These are phyloP conservation scores for Heliconius hortense DNA, from an alignment of 2,888 invertebrate genomes.

Conservation along the genomic window DNA sequence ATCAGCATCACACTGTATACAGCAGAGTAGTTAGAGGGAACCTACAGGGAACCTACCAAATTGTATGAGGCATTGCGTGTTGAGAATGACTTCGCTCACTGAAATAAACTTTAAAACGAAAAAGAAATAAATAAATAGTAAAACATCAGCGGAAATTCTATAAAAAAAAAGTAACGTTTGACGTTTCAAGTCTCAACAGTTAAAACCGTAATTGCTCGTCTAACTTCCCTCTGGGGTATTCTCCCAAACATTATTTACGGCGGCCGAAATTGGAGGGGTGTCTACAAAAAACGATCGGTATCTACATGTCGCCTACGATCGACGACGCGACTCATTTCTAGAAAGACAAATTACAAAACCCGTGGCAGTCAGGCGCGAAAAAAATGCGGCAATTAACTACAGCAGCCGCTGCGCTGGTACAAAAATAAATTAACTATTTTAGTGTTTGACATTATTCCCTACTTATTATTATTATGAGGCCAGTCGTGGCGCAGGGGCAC, in stretches of 20 bases:
- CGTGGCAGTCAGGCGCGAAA: slow-evolving; percentile 70
- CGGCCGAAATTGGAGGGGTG: slow-evolving; percentile 71
- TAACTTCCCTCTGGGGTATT: slow-evolving; percentile 78
- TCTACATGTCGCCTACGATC: slow-evolving; percentile 77
- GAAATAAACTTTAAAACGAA: slow-evolving; percentile 39
- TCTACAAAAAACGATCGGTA: slow-evolving; percentile 61
- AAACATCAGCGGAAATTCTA: slow-evolving; percentile 54
- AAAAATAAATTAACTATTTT: slow-evolving; percentile 73
- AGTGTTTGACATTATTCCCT: slow-evolving; percentile 41
- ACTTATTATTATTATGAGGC: slow-evolving; percentile 1
- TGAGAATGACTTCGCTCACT: slow-evolving; percentile 13
- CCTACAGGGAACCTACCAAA: no score
- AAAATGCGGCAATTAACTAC: slow-evolving; percentile 80
- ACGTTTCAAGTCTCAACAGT: slow-evolving; percentile 75
- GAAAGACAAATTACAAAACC: slow-evolving; percentile 81
- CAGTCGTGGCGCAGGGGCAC: no score
- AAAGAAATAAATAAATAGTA: slow-evolving; percentile 46
- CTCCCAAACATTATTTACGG: slow-evolving; percentile 79
- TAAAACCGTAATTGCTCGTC: slow-evolving; percentile 80
- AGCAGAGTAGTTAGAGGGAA: no score
- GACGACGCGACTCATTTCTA: slow-evolving; percentile 82
- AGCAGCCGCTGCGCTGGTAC: slow-evolving; percentile 54
- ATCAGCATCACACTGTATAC: no score
- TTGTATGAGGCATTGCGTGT: no score
- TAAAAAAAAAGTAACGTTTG: slow-evolving; percentile 71